These are phyloP conservation scores for Pseudomyrmex pallidus DNA, from an alignment of 1,140 invertebrate species.

Conservation along the genomic window DNA sequence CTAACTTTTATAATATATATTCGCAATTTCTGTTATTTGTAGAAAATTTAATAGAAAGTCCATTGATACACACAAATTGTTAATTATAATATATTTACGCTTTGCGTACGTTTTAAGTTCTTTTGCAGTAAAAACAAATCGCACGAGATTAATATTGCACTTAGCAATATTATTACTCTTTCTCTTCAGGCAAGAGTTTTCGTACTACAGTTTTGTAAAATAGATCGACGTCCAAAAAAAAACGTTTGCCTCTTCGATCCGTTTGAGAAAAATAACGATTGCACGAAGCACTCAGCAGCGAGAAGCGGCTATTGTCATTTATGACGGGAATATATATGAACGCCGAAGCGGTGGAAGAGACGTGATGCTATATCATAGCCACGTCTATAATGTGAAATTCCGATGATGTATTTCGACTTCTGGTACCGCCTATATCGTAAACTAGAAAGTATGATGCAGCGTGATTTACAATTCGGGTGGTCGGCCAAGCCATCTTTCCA, in stretches of 20 bases:
- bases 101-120: no score
- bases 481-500: slow-evolving; percentile 22
- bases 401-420: slow-evolving; percentile 67
- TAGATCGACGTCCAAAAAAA: neutral
- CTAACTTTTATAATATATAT: no score
- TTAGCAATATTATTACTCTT: no score
- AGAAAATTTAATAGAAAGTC: no score
- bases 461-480: slow-evolving; percentile 66
- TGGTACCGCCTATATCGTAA: slow-evolving; percentile 27
- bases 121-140: neutral
- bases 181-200: neutral
- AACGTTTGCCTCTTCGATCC: neutral
- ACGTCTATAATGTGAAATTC: slow-evolving; percentile 55
- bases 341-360: slow-evolving; percentile 38
- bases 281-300: neutral
- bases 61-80: no score
- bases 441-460: slow-evolving; percentile 59
- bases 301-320: slow-evolving; percentile 64
- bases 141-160: neutral
- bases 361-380: slow-evolving; percentile 26
- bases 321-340: slow-evolving; percentile 59
- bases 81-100: no score
- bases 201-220: neutral
- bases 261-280: slow-evolving; percentile 41
- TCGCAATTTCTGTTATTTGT: no score